phyloP scores from a whole-genome alignment of 2,888 invertebrate genomes.

The Melolontha melolontha region DNA sequence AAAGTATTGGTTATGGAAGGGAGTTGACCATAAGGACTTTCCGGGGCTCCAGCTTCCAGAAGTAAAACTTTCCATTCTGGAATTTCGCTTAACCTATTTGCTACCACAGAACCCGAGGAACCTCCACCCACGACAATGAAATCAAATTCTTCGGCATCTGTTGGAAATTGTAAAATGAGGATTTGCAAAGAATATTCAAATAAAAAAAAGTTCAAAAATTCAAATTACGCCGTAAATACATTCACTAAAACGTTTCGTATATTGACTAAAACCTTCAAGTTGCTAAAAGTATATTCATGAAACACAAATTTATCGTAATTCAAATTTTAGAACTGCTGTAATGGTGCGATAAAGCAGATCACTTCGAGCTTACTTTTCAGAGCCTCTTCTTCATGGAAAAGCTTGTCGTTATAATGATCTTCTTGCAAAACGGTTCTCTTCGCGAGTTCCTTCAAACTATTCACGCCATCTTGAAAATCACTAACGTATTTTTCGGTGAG shows the following conservation, averaged over 20 bases:
- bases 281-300: no score
- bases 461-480: conserved; percentile 55
- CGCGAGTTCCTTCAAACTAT: conserved; percentile 52
- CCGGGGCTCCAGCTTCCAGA: conserved; percentile 68
- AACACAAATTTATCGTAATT: no score
- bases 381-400: conserved; percentile 53
- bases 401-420: conserved; percentile 50
- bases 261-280: no score
- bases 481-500: conserved; percentile 58
- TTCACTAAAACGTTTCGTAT: no score
- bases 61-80: conserved; percentile 66
- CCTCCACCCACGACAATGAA: conserved; percentile 66
- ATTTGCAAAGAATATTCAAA: no score
- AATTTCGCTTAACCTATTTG: conserved; percentile 66
- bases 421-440: conserved; percentile 49
- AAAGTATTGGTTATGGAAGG: conserved; percentile 54
- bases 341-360: not conserved
- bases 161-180: conserved; percentile 31
- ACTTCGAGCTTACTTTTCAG: conserved; percentile 49
- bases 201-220: no score
- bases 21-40: conserved; percentile 65
- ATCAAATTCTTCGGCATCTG: conserved; percentile 61
- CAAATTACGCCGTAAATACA: no score
- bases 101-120: conserved; percentile 66
- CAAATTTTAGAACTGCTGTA: no score